Evolutionary conservation across 2,113 vertebrate species (phyloP), one percentile per base, ranked within the genome.

Genomic region (Syrrhaptes paradoxus): DNA sequence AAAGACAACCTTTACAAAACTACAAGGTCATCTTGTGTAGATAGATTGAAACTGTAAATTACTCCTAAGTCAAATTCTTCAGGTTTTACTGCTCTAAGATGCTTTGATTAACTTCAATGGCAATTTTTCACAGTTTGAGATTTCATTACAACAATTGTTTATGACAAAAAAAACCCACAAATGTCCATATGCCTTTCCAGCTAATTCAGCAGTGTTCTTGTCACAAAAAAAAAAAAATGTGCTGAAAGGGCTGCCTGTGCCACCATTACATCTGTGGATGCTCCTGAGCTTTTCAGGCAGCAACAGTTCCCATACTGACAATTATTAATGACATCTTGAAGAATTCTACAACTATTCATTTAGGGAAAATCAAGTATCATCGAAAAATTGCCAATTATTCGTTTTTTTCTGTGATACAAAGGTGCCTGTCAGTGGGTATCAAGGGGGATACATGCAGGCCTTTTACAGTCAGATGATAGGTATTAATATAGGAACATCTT

Each of bases 61-160:
- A 36, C 32, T 83, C 51, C 32, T 7, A 62, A 87, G 38, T 83
- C 66, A 94, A 87, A 85, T 87, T 63, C 78, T 96, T 87, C 67
- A 87, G 46, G 55, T 90, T 59, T 55, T 51, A 74, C 49, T 70
- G 61, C 36, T 85, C 10, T 34, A 90, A 93, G 71, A 93, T 62
- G 22, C 48, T 93, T 93, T 91, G 85, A 90, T 90, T 94, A 89
- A 91, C 67, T 89, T 94, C 85, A 94, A 25, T 77, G 26, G 24
- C 41, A 80, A 76, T 79, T 94, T 94, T 89, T 85, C 67, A 71
- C 76, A 70, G 67, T 92, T 78, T 82, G 51, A 85, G 51, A 49
- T 73, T 91, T 93, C 75, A 66, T 73, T 85, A 85, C 59, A 82
- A 73, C 66, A 83, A 67, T 63, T 94, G 58, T 51, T 58, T 89